These are phyloP conservation scores for Iphiclides podalirius DNA, from an alignment of 2,888 invertebrate species.

Conservation along the genomic window DNA sequence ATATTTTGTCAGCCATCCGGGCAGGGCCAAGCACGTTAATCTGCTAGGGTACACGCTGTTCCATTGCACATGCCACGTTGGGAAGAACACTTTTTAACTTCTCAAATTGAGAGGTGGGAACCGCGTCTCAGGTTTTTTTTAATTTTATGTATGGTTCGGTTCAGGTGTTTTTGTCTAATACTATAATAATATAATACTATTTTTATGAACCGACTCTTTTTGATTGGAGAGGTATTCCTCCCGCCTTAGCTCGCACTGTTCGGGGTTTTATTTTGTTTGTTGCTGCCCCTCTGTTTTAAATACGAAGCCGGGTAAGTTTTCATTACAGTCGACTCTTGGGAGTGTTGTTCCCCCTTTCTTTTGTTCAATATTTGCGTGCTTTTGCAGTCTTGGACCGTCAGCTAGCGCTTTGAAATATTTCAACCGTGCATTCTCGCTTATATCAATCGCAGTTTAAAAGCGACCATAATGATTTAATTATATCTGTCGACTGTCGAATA, in stretches of 20 bases:
- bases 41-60: no score
- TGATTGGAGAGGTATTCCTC: slow-evolving; percentile 1
- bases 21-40: no score
- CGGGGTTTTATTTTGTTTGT: slow-evolving; percentile 2
- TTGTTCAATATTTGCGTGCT: no score
- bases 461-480: no score
- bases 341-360: background rate
- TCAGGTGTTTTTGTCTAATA: slow-evolving; percentile 2
- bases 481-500: no score
- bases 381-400: no score
- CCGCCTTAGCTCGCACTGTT: background rate
- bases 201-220: slow-evolving; percentile 13
- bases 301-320: background rate
- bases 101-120: background rate
- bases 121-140: background rate
- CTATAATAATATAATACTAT: no score
- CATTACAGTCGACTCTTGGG: background rate
- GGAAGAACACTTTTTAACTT: slow-evolving; percentile 4
- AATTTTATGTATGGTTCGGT: slow-evolving; percentile 5
- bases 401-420: no score
- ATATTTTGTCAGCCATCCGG: no score
- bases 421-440: no score
- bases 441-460: no score
- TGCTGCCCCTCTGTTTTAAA: slow-evolving; percentile 1
- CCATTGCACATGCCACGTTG: background rate